phyloP scores from a whole-genome alignment of 2,888 invertebrate species.

The Aphidius colemani region DNA sequence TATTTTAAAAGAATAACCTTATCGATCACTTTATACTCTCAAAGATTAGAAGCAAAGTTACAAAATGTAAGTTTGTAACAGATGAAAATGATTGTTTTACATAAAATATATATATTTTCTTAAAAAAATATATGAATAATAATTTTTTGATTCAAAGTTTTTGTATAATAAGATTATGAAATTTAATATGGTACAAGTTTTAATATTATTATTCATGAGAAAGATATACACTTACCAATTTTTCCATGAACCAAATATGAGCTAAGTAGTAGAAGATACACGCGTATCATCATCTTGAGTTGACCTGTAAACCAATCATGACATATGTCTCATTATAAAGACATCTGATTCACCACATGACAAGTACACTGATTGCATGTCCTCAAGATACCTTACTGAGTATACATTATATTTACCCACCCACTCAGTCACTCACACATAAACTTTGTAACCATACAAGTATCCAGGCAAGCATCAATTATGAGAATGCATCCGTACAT shows the following conservation, averaged over 20 bases:
- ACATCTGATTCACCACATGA: neutral
- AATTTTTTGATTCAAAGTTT: conserved; percentile 6
- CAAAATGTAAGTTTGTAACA: too few species aligned
- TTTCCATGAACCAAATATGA: conserved; percentile 54
- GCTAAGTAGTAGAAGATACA: conserved; percentile 54
- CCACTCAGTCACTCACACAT: neutral
- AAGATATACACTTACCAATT: conserved; percentile 47
- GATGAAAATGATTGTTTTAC: too few species aligned
- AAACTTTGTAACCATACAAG: neutral
- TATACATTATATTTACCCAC: neutral
- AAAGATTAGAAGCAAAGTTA: too few species aligned
- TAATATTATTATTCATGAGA: neutral
- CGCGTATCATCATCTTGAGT: conserved; percentile 54
- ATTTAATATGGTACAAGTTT: too few species aligned
- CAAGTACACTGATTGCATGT: too few species aligned
- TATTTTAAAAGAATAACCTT: too few species aligned
- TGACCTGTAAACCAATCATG: conserved; percentile 24
- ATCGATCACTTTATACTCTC: too few species aligned
- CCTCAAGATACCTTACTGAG: conserved; percentile 2
- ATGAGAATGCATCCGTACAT: too few species aligned
- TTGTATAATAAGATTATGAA: neutral
- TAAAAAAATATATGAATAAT: neutral
- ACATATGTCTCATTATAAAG: conserved; percentile 17
- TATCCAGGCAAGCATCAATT: neutral
- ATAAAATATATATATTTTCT: too few species aligned